phyloP scores from a whole-genome alignment of 2,797 vertebrate genomes.

The Enteromius paludinosus region DNA sequence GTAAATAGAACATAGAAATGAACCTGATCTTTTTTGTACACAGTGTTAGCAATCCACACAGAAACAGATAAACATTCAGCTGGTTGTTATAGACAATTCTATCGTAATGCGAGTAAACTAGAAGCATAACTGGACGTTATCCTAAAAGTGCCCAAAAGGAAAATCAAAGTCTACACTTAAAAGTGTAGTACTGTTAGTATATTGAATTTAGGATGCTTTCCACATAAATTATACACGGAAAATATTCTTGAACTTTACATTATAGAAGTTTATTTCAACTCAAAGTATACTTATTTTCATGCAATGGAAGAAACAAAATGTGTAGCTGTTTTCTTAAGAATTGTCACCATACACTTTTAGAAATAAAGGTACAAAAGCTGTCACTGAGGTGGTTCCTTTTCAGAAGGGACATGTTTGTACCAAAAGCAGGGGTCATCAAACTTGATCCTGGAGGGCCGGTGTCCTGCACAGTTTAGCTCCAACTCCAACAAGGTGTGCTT shows the following conservation, averaged over 20 bases:
- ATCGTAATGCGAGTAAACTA: not conserved
- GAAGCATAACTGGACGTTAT: not conserved
- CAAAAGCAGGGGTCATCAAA: no score
- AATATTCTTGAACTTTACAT: not conserved
- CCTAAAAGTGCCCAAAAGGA: not conserved
- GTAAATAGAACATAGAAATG: not conserved
- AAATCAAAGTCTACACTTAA: not conserved
- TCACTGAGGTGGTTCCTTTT: no score
- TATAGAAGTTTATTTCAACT: no score
- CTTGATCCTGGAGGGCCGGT: no score
- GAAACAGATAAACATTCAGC: not conserved
- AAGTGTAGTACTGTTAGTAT: not conserved
- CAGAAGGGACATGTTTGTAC: no score
- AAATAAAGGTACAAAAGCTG: no score
- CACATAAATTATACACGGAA: not conserved
- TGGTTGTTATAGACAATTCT: not conserved
- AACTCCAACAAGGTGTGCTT: no score
- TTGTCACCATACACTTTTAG: not conserved
- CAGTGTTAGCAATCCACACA: not conserved
- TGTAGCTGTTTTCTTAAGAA: not conserved
- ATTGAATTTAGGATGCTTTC: no score
- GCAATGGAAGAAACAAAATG: no score
- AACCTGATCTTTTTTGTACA: slow-evolving; percentile 1
- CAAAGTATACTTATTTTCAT: no score
- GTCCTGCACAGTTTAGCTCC: no score